Percentiles rank a stretch among this genome's conserved stretches.
Evolutionary conservation across 2,888 invertebrate species (phyloP).

Genomic region (Mycalesis mineus): DNA sequence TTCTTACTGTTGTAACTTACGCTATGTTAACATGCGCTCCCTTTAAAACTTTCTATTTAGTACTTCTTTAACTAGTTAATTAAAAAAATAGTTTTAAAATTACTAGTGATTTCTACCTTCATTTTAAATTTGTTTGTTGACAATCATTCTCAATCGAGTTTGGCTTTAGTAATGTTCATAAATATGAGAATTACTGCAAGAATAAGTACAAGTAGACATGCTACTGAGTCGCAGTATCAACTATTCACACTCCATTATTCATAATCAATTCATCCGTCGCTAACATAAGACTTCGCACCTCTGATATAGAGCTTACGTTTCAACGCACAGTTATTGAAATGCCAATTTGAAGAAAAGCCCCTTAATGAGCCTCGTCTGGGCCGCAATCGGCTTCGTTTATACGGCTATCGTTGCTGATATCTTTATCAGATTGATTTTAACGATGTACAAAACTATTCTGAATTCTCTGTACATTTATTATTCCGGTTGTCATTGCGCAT

Average conservation of each 20-base stretch:
- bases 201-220: neutral
- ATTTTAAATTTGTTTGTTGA: no score
- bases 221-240: neutral
- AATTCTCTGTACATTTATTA: slow-evolving; percentile 1
- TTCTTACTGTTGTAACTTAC: no score
- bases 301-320: slow-evolving; percentile 6
- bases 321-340: slow-evolving; percentile 24
- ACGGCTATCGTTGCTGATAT: slow-evolving; percentile 18
- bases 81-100: no score
- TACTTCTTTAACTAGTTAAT: no score
- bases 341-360: slow-evolving; percentile 16
- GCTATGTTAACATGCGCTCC: no score
- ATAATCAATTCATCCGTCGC: slow-evolving; percentile 4
- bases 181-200: no score
- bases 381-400: slow-evolving; percentile 3
- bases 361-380: slow-evolving; percentile 18
- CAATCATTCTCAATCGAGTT: no score
- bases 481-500: neutral
- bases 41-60: no score
- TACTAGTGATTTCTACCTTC: no score
- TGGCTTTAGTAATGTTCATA: no score
- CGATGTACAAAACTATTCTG: slow-evolving; percentile 11
- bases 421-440: slow-evolving; percentile 17
- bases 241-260: slow-evolving; percentile 8
- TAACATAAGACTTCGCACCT: slow-evolving; percentile 4